Base-by-base conservation (phyloP, 1,140 invertebrate species). In the Euglossa dilemma region DNA sequence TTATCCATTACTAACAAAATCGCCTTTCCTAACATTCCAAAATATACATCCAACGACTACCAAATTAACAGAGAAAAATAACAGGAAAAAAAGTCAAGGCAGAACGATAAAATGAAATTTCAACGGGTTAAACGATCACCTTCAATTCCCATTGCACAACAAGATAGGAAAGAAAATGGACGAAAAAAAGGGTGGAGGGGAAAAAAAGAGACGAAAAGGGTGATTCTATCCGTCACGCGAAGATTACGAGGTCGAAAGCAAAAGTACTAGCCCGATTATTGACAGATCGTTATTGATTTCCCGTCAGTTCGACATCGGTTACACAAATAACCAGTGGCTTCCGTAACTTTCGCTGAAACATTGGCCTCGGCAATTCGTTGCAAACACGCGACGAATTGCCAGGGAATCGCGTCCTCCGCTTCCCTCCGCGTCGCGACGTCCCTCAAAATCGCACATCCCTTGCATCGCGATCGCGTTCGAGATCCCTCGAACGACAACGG, bases 201-300 rank as follows among this genome's bases (percentile, higher is more conserved):
- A 1, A 71, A 20, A 12, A 23, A 47, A 23, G 45, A 25, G 4
- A 36, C 20, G 11, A 12, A 54, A 56, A 23, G 71, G 50, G 56
- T 77, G 63, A 71, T 59, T 71, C 73, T 45, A 78, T 25, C 59
- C 77, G 72, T 79, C 83, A 66, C 54, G 52, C 71, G 76, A 80
- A 71, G 83, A 80, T 76, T 74, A 81, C 59, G 57, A 64, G 14
- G 52, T 83, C 74, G 71, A 71, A 83, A 77, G 54, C 79, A 76
- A 78, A 86, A 83, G 69, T 74, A 77, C 67, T 74, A 71, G 25
- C 73, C 79, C 64, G 66, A 72, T 80, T 85, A 83, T 82, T 87
- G 83, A 85, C 86, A 83, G 80, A 80, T 83, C 66, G 67, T 85
- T 80, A 89, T 87, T 85, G 87, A 87, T 87, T 85, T 85, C 72